Base-by-base conservation (phyloP, 1,140 invertebrate species). In the Tetraneura akinire region DNA sequence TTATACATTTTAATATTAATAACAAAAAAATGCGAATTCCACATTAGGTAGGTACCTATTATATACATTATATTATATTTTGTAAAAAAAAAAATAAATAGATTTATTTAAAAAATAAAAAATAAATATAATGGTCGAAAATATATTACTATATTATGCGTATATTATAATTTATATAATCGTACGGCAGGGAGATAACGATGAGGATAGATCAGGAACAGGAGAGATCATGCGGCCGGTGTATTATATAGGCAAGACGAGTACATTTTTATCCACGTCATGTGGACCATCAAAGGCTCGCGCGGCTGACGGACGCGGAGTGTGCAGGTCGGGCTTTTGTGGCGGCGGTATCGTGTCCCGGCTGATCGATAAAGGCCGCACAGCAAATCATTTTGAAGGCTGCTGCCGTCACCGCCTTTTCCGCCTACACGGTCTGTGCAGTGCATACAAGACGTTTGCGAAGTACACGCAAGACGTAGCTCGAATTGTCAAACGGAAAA, bases 291-390 rank as follows among this genome's bases (percentile, higher is more conserved):
- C 29, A 57, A 60, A 78, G n/a, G 74, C 55, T 37, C 16, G 14
- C n/a, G 74, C n/a, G 74, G 74, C 8, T 37, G 32, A 14, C 14
- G 55, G 37, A 37, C 10, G 29, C 1, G 74, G n/a, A 78, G 32
- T 32, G 55, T 32, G 55, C 74, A 62, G 55, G 55, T 78, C 23
- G 74, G 21, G 57, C 37, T 53, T 78, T 60, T n/a, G 21, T 32
- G 51, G 26, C 21, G 21, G 68, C 42, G 74, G 74, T 78, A 37
- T 78, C 74, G 37, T 29, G 74, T 78, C 74, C 74, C 74, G 74
- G 74, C 74, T 78, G 74, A 78, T 78, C 74, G 55, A 78, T 78
- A 78, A 78, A 78, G 74, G 74, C 55, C 57, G 55, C 55, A 37
- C 53, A 78, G 21, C 74, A 78, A 78, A 78, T 78, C 74, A 78